These are phyloP conservation scores for Eriocheir sinensis DNA, from an alignment of 1,140 invertebrate genomes.

Conservation along the genomic window DNA sequence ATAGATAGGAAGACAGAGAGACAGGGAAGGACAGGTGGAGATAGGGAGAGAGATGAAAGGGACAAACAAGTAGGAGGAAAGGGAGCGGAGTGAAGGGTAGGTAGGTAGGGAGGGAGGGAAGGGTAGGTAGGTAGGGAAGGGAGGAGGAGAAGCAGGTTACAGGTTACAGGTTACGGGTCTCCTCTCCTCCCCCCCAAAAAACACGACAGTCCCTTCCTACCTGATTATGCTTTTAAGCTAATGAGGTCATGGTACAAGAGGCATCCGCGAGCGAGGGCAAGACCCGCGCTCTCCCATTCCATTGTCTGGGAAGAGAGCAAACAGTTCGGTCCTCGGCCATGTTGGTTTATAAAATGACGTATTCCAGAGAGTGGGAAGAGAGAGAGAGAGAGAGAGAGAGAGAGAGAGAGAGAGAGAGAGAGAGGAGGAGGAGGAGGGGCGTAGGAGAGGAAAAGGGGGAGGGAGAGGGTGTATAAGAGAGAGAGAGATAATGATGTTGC, in stretches of 20 bases:
- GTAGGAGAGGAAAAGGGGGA: conserved; percentile 52
- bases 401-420: not conserved
- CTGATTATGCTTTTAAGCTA: conserved; percentile 71
- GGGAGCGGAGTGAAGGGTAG: too few species aligned
- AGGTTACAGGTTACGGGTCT: too few species aligned
- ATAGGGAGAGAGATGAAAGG: conserved; percentile 13
- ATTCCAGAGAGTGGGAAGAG: not conserved
- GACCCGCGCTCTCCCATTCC: not conserved
- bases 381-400: not conserved
- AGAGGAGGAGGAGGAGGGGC: conserved; percentile 19
- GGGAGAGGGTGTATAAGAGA: not conserved
- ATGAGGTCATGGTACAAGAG: conserved; percentile 65
- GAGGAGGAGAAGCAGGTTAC: too few species aligned
- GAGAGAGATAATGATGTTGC: not conserved
- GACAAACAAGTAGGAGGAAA: too few species aligned
- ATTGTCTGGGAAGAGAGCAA: conserved; percentile 42
- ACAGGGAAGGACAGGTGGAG: conserved; percentile 30
- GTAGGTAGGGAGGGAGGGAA: too few species aligned
- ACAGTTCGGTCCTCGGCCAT: conserved; percentile 14
- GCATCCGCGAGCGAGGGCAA: conserved; percentile 28
- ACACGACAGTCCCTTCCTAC: not conserved
- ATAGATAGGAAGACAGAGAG: not conserved
- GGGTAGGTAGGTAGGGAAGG: too few species aligned
- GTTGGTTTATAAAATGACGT: conserved; percentile 64
- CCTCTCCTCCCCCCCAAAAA: not conserved